Conservation (phyloP, 1,140 invertebrate species). For the Chrysopa pallens region DNA sequence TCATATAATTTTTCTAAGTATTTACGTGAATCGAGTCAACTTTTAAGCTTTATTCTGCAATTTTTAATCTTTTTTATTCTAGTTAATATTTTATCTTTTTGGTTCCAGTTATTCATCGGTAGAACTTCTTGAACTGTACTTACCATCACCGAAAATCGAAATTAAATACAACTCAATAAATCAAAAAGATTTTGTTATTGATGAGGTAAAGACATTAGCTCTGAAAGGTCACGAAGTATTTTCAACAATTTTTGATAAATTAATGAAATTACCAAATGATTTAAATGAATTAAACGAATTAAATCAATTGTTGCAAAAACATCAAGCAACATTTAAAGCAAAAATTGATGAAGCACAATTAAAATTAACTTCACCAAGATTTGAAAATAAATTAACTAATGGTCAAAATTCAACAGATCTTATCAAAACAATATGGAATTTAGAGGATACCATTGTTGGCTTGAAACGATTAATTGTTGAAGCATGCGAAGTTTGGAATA, state of each 20-base stretch:
- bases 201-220: conserved; percentile 47
- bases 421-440: conserved; percentile 26
- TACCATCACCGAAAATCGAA: conserved; percentile 42
- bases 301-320: conserved; percentile 38
- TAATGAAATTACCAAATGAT: conserved; percentile 25
- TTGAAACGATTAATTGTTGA: conserved; percentile 45
- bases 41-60: not conserved
- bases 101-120: conserved; percentile 38
- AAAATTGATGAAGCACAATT: conserved; percentile 58
- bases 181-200: conserved; percentile 32
- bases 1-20: conserved; percentile 3
- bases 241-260: conserved; percentile 38
- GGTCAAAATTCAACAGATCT: conserved; percentile 16
- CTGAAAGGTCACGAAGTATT: conserved; percentile 55
- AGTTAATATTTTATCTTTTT: too few species aligned
- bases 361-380: conserved; percentile 41
- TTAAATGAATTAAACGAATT: conserved; percentile 24
- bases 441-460: conserved; percentile 41
- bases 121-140: conserved; percentile 52
- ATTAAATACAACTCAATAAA: conserved; percentile 28
- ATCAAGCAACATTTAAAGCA: conserved; percentile 49
- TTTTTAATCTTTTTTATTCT: too few species aligned
- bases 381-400: conserved; percentile 28
- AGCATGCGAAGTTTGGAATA: conserved; percentile 44
- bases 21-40: not conserved